Evolutionary conservation across 2,113 vertebrate genomes (phyloP), one percentile per base, ranked within the genome.

Genomic region (Amblyornis subalaris): DNA sequence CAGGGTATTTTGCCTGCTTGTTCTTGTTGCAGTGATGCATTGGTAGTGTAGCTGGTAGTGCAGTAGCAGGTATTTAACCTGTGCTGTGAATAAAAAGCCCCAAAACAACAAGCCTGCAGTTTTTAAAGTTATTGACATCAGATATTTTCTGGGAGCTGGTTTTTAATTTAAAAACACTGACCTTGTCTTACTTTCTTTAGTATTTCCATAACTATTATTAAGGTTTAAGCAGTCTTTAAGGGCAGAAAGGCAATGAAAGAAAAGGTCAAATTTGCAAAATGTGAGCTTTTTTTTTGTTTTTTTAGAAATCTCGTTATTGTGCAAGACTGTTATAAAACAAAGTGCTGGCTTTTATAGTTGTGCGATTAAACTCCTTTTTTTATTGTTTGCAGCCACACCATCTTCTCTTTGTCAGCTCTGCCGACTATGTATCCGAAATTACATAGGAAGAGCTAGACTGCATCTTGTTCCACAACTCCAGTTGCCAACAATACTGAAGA

Each of bases 401-500:
- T 98, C 98, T 50, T 98, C 98, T 80, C 98, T 99, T 60, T 98
- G 97, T 94, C 99, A 99, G 84, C 96, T 99, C 47, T 99, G 99
- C 85, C 98, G 99, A 82, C 98, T 99, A 58, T 81, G 98, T 92
- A 99, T 99, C 97, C 97, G 99, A 86, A 98, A 91, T 88, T 98
- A 96, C 74, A 91, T 99, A 20, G 99, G 99, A 76, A 98, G 98
- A 54, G 93, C 98, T 40, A 97, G 99, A 73, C 96, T 99, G 36
- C 98, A 98, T 76, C 98, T 99, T 28, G 96, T 99, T 55, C 97
- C 98, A 42, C 98, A 98, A 60, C 98, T 99, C 17, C 99, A 98
- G 75, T 83, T 99, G 89, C 99, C 99, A 66, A 98, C 96, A 12
- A 94, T 98, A 71, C 94, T 99, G 80, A 98, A 98, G 96, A 98